These are phyloP conservation scores for Norana najaformis DNA, from an alignment of 2,888 invertebrate genomes.

Conservation along the genomic window DNA sequence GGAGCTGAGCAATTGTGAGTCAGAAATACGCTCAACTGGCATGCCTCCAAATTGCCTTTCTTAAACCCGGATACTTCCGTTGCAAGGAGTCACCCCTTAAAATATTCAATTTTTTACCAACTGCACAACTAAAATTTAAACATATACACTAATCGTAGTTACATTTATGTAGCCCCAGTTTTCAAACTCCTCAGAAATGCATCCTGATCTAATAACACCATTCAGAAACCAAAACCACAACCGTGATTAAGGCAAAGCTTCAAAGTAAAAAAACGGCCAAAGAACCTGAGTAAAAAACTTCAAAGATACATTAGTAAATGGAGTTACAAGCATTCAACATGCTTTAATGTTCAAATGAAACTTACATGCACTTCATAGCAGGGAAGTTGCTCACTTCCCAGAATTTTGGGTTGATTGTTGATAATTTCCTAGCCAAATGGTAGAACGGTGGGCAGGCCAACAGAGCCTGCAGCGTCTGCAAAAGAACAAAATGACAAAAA, in stretches of 20 bases:
- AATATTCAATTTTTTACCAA: no score
- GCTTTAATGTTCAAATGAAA: constrained; percentile 61
- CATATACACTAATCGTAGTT: no score
- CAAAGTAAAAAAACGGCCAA: neutral
- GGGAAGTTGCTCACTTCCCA: constrained; percentile 69
- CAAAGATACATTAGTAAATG: neutral
- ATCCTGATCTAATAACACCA: no score
- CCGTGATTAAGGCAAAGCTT: neutral
- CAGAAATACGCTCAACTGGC: no score
- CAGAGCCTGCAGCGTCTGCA: constrained; percentile 81
- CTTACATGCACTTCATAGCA: constrained; percentile 89
- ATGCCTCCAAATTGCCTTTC: no score
- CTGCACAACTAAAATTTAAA: no score
- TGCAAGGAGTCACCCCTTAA: no score
- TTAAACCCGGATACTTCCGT: no score
- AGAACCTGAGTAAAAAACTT: neutral
- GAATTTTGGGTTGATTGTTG: constrained; percentile 67
- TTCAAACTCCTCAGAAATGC: neutral
- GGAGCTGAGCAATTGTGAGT: no score
- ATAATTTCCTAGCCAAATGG: constrained; percentile 81
- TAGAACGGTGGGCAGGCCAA: constrained; percentile 93
- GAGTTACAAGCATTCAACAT: no score
- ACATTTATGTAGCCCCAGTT: no score
- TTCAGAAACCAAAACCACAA: no score
- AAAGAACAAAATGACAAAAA: neutral